Evolutionary conservation across 2,888 invertebrate species (phyloP), one percentile per base, ranked within the genome.

Genomic region (Chrysotoxum bicinctum): DNA sequence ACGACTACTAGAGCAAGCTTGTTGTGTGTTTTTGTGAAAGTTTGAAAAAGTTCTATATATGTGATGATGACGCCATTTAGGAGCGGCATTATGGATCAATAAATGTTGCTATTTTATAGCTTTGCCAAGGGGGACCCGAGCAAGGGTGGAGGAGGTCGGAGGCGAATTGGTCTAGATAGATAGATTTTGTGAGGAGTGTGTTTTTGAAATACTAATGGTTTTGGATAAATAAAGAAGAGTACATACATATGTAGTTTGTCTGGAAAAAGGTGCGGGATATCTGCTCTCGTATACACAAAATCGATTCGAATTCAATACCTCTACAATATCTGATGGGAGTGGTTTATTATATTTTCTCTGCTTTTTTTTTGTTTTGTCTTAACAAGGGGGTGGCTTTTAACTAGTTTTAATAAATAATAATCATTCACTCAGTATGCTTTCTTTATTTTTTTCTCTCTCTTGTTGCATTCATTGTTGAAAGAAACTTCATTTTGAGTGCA

Each of bases 1-100:
- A 3, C 35, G 16, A 19, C 19, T 3, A 19, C 19, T n/a, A 5
- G 45, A 48, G 21, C 12, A 6, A 50, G 68, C 64, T 66, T 78
- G 73, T 52, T 50, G 52, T 43, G 60, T 64, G 54, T 78, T 62
- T 52, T 50, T 64, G 60, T 64, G 52, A 37, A 58, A 74, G 60
- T 64, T 73, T 37, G 14, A 37, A 35, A 77, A 66, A 62, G 32
- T 77, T 78, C 50, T 73, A 21, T 78, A 43, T 73, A 21, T 37
- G 56, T 56, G 56, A 21, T 35, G 74, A 83, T 83, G 83, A 83
- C 83, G 83, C 83, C 83, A 83, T 83, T 79, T 74, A 83, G 83
- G 83, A 83, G 83, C 74, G 83, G 83, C 83, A 78, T 79, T 83
- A 83, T 79, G 83, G 79, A 83, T 83, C 83, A 83, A 83, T 83